These are phyloP conservation scores for Andrena chrysosceles DNA, from an alignment of 2,888 invertebrate species.

Conservation along the genomic window DNA sequence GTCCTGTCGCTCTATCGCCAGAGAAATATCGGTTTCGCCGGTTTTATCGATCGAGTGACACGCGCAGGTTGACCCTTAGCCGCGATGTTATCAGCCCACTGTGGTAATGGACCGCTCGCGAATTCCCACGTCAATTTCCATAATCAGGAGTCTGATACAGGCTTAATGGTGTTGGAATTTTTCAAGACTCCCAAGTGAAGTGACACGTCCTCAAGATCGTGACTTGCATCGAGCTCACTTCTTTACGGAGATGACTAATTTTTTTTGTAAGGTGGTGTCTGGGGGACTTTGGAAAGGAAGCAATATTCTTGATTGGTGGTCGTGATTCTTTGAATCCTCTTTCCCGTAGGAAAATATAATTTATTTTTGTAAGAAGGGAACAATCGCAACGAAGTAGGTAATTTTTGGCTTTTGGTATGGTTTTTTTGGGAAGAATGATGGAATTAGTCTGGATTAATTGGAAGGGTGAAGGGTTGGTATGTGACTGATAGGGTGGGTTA, in stretches of 20 bases:
- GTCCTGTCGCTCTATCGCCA: constrained; percentile 23
- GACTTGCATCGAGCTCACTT: not conserved
- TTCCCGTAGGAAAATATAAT: too few species aligned
- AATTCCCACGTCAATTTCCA: constrained; percentile 32
- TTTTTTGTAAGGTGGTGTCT: too few species aligned
- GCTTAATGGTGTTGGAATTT: not conserved
- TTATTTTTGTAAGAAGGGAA: too few species aligned
- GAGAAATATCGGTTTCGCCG: constrained; percentile 25
- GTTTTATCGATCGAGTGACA: constrained; percentile 11
- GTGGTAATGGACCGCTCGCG: constrained; percentile 1
- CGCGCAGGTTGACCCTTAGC: not conserved
- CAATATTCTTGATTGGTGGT: too few species aligned
- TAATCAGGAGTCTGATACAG: constrained; percentile 7
- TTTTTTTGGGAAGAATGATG: too few species aligned
- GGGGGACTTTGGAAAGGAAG: too few species aligned
- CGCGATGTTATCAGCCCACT: not conserved
- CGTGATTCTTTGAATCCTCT: too few species aligned
- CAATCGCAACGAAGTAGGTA: too few species aligned
- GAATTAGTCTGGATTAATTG: too few species aligned
- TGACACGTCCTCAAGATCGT: not conserved
- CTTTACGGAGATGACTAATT: not conserved
- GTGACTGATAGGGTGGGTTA: too few species aligned
- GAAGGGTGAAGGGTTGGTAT: too few species aligned
- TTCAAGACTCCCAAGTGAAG: not conserved
- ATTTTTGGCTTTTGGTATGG: too few species aligned